Conservation (phyloP, 92 coral and sea anemone species). For the Virgularia gustaviana region DNA sequence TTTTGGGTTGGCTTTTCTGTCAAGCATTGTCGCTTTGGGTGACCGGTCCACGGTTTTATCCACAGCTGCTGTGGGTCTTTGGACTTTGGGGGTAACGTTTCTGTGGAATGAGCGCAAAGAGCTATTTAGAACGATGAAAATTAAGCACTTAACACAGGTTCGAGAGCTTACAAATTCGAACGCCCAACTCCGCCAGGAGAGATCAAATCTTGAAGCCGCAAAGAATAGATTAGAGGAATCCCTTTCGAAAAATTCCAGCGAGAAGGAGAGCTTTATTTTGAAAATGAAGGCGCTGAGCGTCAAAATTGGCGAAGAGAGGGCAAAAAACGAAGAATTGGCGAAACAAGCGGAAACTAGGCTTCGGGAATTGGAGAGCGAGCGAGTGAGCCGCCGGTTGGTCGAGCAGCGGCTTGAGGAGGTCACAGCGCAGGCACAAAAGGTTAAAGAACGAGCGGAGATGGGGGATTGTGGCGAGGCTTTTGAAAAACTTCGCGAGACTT, state of each 20-base stretch:
- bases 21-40: neutral
- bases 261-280: constrained; percentile 56
- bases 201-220: constrained; percentile 57
- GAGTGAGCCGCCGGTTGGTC: constrained; percentile 20
- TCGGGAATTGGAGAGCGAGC: constrained; percentile 41
- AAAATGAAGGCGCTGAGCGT: constrained; percentile 52
- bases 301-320: constrained; percentile 55
- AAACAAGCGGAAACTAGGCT: constrained; percentile 24
- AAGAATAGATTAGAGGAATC: constrained; percentile 55
- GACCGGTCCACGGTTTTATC: neutral
- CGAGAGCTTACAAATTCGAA: constrained; percentile 62
- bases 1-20: neutral
- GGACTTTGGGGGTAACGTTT: constrained; percentile 19
- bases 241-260: constrained; percentile 47
- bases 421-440: constrained; percentile 1
- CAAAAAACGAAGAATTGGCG: constrained; percentile 35
- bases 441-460: neutral
- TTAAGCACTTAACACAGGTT: constrained; percentile 58
- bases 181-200: constrained; percentile 55
- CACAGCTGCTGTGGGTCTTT: constrained; percentile 9
- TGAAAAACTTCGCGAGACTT: constrained; percentile 2
- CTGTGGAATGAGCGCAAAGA: constrained; percentile 52
- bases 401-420: constrained; percentile 34
- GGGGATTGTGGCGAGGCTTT: constrained; percentile 10
- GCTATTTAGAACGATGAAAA: constrained; percentile 68